These are phyloP conservation scores for Buathra laborator DNA, from an alignment of 2,888 invertebrate genomes.

Conservation along the genomic window DNA sequence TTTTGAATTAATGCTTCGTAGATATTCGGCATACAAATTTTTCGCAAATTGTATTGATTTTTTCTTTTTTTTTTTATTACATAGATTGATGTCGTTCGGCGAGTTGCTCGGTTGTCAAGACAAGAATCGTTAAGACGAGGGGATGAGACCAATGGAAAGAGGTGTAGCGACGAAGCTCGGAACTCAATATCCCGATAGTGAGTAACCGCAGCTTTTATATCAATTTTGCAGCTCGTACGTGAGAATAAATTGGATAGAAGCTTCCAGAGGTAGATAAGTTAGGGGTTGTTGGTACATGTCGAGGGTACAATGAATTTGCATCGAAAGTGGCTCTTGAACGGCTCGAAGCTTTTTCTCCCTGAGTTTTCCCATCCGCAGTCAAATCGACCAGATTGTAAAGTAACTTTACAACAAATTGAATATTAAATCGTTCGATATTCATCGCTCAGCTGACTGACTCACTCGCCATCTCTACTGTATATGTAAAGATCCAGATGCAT, in stretches of 20 bases:
- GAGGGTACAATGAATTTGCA: slow-evolving; percentile 82
- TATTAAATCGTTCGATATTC: slow-evolving; percentile 76
- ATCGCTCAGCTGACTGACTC: slow-evolving; percentile 27
- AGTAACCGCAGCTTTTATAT: slow-evolving; percentile 70
- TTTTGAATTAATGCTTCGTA: background rate
- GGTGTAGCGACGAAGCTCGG: slow-evolving; percentile 21
- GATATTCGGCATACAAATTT: background rate
- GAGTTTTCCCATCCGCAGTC: slow-evolving; percentile 48
- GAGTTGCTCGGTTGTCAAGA: background rate
- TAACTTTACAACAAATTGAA: slow-evolving; percentile 77
- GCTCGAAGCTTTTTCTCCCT: slow-evolving; percentile 72
- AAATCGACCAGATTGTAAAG: slow-evolving; percentile 76
- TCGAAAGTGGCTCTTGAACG: slow-evolving; percentile 83
- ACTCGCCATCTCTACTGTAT: background rate
- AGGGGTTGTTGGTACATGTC: slow-evolving; percentile 53
- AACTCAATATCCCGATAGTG: slow-evolving; percentile 65
- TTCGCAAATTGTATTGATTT: background rate
- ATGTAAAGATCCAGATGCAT: background rate
- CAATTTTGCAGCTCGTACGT: slow-evolving; percentile 70
- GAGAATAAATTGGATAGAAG: slow-evolving; percentile 76
- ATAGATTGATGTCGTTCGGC: background rate
- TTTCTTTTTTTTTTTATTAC: background rate
- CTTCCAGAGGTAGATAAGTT: slow-evolving; percentile 48
- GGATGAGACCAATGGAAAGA: slow-evolving; percentile 12
- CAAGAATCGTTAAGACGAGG: slow-evolving; percentile 5